These are phyloP conservation scores for Zoanthus sociatus DNA, from an alignment of 92 coral and sea anemone species.

Conservation along the genomic window DNA sequence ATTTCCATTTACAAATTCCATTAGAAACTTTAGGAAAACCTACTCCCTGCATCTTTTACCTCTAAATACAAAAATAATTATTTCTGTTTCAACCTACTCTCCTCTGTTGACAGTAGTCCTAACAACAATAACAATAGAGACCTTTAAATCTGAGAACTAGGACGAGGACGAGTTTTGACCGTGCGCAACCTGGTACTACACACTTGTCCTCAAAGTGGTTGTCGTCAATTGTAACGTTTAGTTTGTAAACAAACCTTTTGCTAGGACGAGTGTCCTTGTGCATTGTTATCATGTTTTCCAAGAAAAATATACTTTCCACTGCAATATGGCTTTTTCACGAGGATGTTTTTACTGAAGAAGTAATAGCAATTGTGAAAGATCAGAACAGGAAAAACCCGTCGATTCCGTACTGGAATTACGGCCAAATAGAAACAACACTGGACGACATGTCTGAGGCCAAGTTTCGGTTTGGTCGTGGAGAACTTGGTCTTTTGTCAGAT, in stretches of 20 bases:
- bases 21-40: background rate
- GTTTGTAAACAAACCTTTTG: conserved; percentile 32
- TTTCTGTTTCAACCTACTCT: too few species aligned
- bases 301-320: conserved; percentile 50
- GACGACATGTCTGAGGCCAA: conserved; percentile 59
- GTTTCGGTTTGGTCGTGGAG: conserved; percentile 27
- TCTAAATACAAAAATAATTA: too few species aligned
- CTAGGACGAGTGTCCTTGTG: background rate
- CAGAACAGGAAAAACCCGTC: conserved; percentile 51
- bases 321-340: conserved; percentile 41
- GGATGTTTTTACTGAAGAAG: conserved; percentile 54
- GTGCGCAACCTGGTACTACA: background rate
- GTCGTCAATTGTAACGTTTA: conserved; percentile 52
- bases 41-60: background rate
- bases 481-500: conserved; percentile 28
- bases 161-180: conserved; percentile 17
- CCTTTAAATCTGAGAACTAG: background rate
- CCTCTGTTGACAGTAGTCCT: too few species aligned
- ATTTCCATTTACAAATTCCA: background rate
- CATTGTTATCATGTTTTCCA: conserved; percentile 55
- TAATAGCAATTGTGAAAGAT: conserved; percentile 28
- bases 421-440: conserved; percentile 42
- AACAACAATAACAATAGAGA: background rate
- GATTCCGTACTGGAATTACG: conserved; percentile 59
- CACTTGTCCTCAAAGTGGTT: conserved; percentile 38